These are phyloP conservation scores for Cochlearius cochlearius DNA, from an alignment of 2,113 vertebrate genomes.

Conservation along the genomic window DNA sequence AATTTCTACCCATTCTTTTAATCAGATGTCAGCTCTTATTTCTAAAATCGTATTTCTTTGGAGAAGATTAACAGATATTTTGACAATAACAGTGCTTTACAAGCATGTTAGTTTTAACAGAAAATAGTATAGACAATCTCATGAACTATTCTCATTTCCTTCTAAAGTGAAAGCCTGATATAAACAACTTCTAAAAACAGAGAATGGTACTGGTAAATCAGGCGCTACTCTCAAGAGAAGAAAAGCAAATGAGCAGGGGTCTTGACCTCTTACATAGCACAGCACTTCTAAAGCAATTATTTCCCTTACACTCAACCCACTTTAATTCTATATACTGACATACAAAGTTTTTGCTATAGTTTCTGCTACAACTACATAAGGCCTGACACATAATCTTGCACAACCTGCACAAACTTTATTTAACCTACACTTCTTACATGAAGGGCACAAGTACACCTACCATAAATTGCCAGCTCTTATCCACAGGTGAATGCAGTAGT, in stretches of 20 bases:
- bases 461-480: neutral
- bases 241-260: neutral
- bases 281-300: neutral
- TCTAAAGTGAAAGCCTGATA: neutral
- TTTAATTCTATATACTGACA: neutral
- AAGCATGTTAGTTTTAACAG: neutral
- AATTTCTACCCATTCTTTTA: neutral
- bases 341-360: neutral
- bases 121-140: neutral
- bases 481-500: neutral
- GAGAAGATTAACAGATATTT: neutral
- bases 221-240: neutral
- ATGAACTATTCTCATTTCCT: neutral
- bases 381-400: neutral
- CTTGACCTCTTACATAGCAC: neutral
- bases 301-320: neutral
- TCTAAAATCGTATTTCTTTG: neutral
- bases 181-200: neutral
- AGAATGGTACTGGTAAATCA: neutral
- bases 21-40: neutral
- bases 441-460: neutral
- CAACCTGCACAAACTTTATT: neutral
- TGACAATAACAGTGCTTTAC: neutral
- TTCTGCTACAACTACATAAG: neutral
- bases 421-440: accelerated